Evolutionary conservation across 2,888 invertebrate species (phyloP).

Genomic region (Calliopum simillimum): DNA sequence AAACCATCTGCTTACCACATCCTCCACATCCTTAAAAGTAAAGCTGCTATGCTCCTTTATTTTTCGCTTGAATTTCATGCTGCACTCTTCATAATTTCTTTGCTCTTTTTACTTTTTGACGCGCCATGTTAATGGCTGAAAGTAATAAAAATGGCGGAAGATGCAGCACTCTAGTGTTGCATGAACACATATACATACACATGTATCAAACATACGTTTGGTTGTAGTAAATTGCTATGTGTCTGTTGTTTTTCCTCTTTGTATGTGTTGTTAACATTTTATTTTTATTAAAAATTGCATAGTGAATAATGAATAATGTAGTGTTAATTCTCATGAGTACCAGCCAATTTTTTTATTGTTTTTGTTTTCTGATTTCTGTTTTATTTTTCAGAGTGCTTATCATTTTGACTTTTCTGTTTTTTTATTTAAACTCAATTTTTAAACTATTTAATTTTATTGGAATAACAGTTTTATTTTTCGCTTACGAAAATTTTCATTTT

Average conservation of each 20-base stretch:
- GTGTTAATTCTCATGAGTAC: constrained; percentile 63
- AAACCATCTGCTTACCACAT: too few relatives aligned
- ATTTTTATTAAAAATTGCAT: constrained; percentile 52
- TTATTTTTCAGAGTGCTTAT: too few relatives aligned
- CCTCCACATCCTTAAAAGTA: too few relatives aligned
- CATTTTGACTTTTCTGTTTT: too few relatives aligned
- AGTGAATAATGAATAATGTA: constrained; percentile 63
- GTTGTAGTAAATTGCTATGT: not conserved
- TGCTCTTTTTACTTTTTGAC: not conserved
- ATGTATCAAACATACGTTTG: too few relatives aligned
- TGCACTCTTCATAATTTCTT: not conserved
- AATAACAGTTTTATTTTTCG: too few relatives aligned
- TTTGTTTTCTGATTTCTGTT: too few relatives aligned
- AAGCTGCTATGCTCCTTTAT: too few relatives aligned
- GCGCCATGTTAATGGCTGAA: constrained; percentile 25
- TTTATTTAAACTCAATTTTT: too few relatives aligned
- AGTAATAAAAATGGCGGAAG: constrained; percentile 30
- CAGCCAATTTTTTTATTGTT: constrained; percentile 57
- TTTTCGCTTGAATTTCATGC: not conserved
- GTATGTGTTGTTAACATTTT: not conserved
- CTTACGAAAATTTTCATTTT: too few relatives aligned
- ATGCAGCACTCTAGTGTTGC: constrained; percentile 10
- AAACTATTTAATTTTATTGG: too few relatives aligned
- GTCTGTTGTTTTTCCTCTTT: not conserved
- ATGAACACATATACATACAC: not conserved